These are phyloP conservation scores for Hylia prasina DNA, from an alignment of 2,113 vertebrate species.

Conservation along the genomic window DNA sequence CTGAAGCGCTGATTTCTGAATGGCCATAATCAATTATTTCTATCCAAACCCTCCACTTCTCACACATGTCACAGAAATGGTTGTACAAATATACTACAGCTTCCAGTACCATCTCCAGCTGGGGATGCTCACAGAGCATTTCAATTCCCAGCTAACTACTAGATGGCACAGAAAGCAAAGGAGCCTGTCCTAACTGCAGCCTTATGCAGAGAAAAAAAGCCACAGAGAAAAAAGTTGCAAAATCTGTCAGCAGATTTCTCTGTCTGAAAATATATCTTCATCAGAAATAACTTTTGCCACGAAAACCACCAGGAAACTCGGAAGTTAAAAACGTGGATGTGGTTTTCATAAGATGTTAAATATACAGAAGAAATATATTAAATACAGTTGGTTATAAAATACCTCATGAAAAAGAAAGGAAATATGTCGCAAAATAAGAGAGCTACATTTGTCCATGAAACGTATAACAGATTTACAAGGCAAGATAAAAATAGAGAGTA, in stretches of 20 bases:
- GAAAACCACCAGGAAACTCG: not conserved
- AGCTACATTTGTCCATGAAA: not conserved
- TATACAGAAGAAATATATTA: not conserved
- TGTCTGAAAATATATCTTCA: not conserved
- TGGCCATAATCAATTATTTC: not conserved
- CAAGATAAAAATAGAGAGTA: not conserved
- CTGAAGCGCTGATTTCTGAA: not conserved
- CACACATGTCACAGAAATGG: accelerated
- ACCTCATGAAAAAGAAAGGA: not conserved
- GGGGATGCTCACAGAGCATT: not conserved
- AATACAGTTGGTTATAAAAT: not conserved
- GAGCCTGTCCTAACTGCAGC: not conserved
- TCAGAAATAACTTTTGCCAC: not conserved
- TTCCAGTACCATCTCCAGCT: not conserved
- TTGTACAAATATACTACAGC: not conserved
- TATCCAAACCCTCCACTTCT: not conserved
- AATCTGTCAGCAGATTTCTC: not conserved
- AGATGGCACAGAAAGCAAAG: not conserved
- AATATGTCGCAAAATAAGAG: not conserved
- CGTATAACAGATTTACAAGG: not conserved
- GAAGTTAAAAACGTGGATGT: not conserved
- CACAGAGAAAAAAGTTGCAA: not conserved
- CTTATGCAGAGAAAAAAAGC: not conserved
- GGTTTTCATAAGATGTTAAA: not conserved
- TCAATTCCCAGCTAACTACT: not conserved